Base-by-base conservation (phyloP, 2,888 invertebrate species). In the Cephus runcator region DNA sequence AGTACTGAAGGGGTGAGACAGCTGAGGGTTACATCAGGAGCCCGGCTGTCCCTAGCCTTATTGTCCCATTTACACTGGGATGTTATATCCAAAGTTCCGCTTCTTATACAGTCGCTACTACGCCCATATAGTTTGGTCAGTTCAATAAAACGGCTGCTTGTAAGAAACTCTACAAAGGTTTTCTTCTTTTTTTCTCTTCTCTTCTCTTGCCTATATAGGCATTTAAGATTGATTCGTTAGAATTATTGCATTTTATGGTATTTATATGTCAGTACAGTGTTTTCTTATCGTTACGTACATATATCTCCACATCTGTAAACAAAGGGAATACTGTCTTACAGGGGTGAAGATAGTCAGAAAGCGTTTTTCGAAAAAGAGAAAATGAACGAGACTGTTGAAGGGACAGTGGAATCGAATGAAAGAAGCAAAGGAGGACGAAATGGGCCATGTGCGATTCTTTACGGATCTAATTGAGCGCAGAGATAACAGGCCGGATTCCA, bases 391-490 rank as follows among this genome's bases (percentile, higher is more conserved):
- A 56, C 23, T 56, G 23, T 56, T 23, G 68, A 30, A 56, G 69
- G 71, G 40, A 40, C 73, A 34, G 75, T 79, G 78, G 69, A 75
- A 79, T 73, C 69, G 73, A 9, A 75, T 76, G 56, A 69, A 69
- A 15, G 40, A 76, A 78, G 78, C 75, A 78, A 75, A 76, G 76
- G 74, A 36, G 76, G 78, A 76, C 69, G 88, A 35, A 68, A 90
- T 89, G 88, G 85, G 83, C 85, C 86, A 87, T 87, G 85, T 81
- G 86, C 85, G 85, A 90, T 89, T 86, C 90, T 90, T 90, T 90
- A 90, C 89, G 89, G 87, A 84, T 90, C 88, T 90, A 90, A 90
- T 90, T 90, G 90, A 90, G 88, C 89, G 88, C 87, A 84, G 89
- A 90, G 90, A 90, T 90, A 90, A 90, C 89, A 85, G 85, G 83